These are phyloP conservation scores for Phalacrocorax pelagicus DNA, from an alignment of 2,113 vertebrate species.

Conservation along the genomic window DNA sequence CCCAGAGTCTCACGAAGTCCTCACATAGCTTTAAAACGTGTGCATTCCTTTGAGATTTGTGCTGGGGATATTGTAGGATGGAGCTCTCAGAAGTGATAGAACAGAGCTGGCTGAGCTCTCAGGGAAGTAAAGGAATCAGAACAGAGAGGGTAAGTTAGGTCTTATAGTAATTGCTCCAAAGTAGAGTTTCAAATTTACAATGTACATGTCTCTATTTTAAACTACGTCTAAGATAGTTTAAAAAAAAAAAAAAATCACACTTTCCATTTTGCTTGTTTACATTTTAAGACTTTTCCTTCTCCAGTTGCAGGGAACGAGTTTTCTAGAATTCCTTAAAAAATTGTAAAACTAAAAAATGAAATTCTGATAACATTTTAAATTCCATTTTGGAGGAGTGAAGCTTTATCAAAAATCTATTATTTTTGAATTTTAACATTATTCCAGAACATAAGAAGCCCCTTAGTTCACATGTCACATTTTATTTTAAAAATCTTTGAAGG, in stretches of 20 bases:
- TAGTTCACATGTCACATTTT: not conserved
- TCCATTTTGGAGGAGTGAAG: not conserved
- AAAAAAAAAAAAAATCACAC: not conserved
- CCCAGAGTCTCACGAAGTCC: not conserved
- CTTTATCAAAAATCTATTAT: not conserved
- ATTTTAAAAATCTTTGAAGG: not conserved
- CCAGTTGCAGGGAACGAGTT: not conserved
- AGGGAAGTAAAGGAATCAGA: not conserved
- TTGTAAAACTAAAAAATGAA: not conserved
- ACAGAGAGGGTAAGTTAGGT: not conserved
- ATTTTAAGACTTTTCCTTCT: not conserved
- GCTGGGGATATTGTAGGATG: not conserved
- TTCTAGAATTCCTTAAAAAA: not conserved
- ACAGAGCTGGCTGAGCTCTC: not conserved
- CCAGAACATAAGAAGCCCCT: not conserved
- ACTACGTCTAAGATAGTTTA: not conserved
- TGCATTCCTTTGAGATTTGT: not conserved
- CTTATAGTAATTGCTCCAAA: not conserved
- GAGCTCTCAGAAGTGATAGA: not conserved
- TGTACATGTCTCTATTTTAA: not conserved
- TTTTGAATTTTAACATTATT: not conserved
- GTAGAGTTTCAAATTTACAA: not conserved
- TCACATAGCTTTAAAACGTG: not conserved
- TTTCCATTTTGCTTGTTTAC: not conserved
- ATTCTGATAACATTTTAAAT: not conserved